Percentiles rank a stretch among this genome's conserved stretches.
Evolutionary conservation across 2,888 invertebrate species (phyloP).

Genomic region (Euproctis similis): DNA sequence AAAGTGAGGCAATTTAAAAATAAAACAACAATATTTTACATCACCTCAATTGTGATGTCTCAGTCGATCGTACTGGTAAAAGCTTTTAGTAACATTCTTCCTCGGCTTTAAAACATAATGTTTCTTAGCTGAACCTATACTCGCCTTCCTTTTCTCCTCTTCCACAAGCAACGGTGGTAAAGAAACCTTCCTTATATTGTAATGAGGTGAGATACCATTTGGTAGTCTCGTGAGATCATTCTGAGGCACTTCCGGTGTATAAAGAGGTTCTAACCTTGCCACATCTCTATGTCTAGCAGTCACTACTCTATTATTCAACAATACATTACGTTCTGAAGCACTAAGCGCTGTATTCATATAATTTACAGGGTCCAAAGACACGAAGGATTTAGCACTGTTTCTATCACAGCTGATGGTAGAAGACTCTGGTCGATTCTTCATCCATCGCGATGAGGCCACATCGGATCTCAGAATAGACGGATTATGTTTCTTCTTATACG

Average conservation of each 20-base stretch:
- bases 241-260: conserved; percentile 47
- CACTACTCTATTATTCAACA: conserved; percentile 44
- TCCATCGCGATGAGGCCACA: conserved; percentile 66
- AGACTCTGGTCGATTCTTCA: conserved; percentile 57
- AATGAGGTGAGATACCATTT: conserved; percentile 36
- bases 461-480: conserved; percentile 62
- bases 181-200: conserved; percentile 58
- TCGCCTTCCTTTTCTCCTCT: conserved; percentile 54
- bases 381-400: conserved; percentile 67
- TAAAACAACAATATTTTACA: neutral
- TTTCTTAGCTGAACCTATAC: conserved; percentile 47
- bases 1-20: too few relatives aligned
- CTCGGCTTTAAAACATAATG: conserved; percentile 32
- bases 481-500: conserved; percentile 47
- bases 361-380: conserved; percentile 57
- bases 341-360: conserved; percentile 41
- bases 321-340: conserved; percentile 45
- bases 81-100: conserved; percentile 29
- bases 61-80: conserved; percentile 36
- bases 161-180: conserved; percentile 61
- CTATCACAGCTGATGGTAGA: conserved; percentile 60
- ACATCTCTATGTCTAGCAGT: conserved; percentile 58
- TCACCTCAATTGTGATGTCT: conserved; percentile 24
- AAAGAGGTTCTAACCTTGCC: conserved; percentile 50
- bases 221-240: conserved; percentile 34